A percentile compares a stretch with the other conserved stretches of the same genome.
These are phyloP conservation scores for Diaprepes abbreviatus DNA, from an alignment of 2,888 invertebrate species.

Conservation along the genomic window DNA sequence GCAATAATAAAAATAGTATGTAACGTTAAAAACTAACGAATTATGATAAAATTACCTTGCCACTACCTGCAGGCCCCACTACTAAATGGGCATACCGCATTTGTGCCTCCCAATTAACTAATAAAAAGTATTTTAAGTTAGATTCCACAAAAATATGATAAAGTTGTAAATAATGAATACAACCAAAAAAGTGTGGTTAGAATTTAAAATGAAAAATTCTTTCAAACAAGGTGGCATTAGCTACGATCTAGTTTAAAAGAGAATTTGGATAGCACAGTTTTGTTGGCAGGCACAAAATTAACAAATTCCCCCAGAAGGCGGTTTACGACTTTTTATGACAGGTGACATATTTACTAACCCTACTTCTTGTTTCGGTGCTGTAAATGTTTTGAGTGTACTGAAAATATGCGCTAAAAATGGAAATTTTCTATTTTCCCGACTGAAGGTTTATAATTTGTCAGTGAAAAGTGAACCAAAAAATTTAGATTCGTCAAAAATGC, in stretches of 20 bases:
- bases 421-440: background rate
- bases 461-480: background rate
- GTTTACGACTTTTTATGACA: background rate
- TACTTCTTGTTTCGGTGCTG: background rate
- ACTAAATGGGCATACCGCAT: conserved; percentile 97
- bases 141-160: too few species aligned
- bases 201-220: background rate
- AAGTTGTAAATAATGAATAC: too few species aligned
- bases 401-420: conserved; percentile 18
- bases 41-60: conserved; percentile 79
- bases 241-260: background rate
- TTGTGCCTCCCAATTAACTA: conserved; percentile 26
- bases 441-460: conserved; percentile 2
- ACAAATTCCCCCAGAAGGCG: too few species aligned
- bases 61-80: conserved; percentile 97
- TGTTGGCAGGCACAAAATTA: too few species aligned
- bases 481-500: conserved; percentile 23
- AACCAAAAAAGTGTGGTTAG: conserved; percentile 1
- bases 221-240: background rate
- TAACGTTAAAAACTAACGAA: too few species aligned
- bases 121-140: too few species aligned
- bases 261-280: too few species aligned
- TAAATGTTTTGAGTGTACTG: background rate
- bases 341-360: conserved; percentile 6
- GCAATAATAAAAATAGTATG: too few species aligned